Percentiles rank a stretch among this genome's conserved stretches.
phyloP scores from a whole-genome alignment of 2,113 vertebrate genomes.

The Percopsis transmontana region DNA sequence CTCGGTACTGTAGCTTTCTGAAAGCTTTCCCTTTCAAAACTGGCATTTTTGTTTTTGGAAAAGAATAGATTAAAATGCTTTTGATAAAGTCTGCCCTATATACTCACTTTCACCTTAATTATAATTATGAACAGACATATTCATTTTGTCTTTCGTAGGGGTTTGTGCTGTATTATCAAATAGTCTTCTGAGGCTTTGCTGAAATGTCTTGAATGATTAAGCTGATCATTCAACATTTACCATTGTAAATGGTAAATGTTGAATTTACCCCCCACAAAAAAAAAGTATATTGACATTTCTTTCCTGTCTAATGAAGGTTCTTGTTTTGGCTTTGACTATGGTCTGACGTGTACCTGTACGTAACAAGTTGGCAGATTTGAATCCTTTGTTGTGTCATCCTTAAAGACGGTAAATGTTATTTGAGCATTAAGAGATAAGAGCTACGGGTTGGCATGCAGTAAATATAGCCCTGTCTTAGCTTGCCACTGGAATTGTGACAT shows the following conservation, averaged over 20 bases:
- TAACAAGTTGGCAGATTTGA: slow-evolving; percentile 8
- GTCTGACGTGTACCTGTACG: too few species aligned
- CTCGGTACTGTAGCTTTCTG: too few species aligned
- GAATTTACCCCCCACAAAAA: too few species aligned
- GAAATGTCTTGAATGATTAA: slow-evolving; percentile 35
- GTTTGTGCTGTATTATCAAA: slow-evolving; percentile 23
- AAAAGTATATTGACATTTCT: too few species aligned
- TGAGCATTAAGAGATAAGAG: neutral
- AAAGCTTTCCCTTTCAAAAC: too few species aligned
- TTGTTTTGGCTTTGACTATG: neutral
- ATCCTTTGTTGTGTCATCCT: slow-evolving; percentile 7
- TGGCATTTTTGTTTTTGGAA: too few species aligned
- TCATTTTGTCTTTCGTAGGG: slow-evolving; percentile 30
- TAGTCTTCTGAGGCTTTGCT: slow-evolving; percentile 29
- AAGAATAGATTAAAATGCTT: slow-evolving; percentile 33
- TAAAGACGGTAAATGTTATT: slow-evolving; percentile 35
- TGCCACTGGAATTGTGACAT: slow-evolving; percentile 22
- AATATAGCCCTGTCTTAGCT: slow-evolving; percentile 8
- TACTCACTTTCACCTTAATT: too few species aligned
- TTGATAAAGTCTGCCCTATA: slow-evolving; percentile 34
- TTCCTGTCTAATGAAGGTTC: neutral
- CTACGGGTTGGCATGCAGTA: neutral
- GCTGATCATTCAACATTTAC: too few species aligned
- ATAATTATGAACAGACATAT: slow-evolving; percentile 22
- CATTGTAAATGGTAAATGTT: too few species aligned